Conservation (phyloP, 2,797 vertebrate species). For the Acipenser oxyrinchus region DNA sequence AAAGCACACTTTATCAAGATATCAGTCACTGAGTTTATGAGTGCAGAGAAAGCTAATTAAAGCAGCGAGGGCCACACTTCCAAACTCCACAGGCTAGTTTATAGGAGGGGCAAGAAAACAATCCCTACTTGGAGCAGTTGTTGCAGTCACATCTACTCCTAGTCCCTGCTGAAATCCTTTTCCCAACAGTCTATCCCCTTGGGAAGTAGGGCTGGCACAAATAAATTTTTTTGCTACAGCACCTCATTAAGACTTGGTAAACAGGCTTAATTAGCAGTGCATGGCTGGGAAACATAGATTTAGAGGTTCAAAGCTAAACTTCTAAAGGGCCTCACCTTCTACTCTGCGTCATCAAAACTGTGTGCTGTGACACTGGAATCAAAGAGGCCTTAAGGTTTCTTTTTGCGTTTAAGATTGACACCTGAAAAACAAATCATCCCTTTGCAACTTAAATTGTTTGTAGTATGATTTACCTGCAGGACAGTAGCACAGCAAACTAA, state of each 20-base stretch:
- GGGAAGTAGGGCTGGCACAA: conserved; percentile 4
- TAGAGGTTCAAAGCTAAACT: conserved; percentile 3
- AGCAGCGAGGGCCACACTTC: background rate
- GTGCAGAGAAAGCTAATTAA: background rate
- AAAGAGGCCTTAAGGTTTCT: background rate
- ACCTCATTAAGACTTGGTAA: conserved; percentile 16
- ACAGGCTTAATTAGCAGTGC: conserved; percentile 20
- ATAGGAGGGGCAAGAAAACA: background rate
- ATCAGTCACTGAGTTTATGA: conserved; percentile 7
- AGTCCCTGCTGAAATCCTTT: background rate
- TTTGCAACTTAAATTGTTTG: background rate
- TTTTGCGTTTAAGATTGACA: background rate
- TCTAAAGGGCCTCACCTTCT: background rate
- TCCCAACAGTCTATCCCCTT: background rate
- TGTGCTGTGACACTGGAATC: background rate
- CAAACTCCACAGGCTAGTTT: background rate
- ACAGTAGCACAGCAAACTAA: background rate
- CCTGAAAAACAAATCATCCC: background rate
- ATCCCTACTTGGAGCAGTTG: background rate
- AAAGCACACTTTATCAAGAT: conserved; percentile 21
- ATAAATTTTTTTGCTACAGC: conserved; percentile 13
- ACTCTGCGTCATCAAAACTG: background rate
- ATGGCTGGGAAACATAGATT: conserved; percentile 22
- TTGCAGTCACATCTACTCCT: background rate
- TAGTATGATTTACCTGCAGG: background rate